Conservation (phyloP, 2,888 invertebrate genomes). For the Drosophila bunnanda region DNA sequence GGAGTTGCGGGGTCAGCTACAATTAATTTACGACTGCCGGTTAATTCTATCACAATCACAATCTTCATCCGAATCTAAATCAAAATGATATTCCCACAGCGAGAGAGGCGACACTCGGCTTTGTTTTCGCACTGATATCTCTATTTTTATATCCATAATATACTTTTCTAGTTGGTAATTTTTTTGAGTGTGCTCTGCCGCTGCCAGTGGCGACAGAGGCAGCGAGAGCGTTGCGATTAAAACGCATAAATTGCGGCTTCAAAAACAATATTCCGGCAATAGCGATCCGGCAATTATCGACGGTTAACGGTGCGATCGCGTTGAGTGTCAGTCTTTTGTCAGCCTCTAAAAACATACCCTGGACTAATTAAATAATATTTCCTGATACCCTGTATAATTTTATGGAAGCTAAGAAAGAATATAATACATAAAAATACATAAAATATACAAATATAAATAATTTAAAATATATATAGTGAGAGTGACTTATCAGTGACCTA, state of each 20-base stretch:
- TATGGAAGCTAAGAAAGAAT: background rate
- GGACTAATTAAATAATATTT: background rate
- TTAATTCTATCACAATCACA: conserved; percentile 22
- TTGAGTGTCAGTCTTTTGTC: conserved; percentile 1
- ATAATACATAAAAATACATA: background rate
- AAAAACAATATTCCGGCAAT: conserved; percentile 59
- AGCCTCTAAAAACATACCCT: background rate
- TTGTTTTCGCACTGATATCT: background rate
- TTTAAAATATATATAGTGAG: no score
- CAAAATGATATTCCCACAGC: conserved; percentile 18
- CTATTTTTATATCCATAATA: background rate
- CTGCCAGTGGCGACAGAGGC: conserved; percentile 7
- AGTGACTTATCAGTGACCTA: background rate
- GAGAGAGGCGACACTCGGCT: background rate
- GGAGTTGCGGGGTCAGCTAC: background rate
- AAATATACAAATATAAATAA: no score
- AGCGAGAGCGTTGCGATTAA: conserved; percentile 39
- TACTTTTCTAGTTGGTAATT: background rate
- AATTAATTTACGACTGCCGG: conserved; percentile 43
- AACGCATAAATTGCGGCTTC: conserved; percentile 54
- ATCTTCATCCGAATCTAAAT: conserved; percentile 4
- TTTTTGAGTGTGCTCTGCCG: conserved; percentile 23
- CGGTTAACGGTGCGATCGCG: conserved; percentile 55
- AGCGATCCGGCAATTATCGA: conserved; percentile 66
- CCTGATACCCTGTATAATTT: background rate